phyloP scores from a whole-genome alignment of 2,113 vertebrate genomes.

The Equus przewalskii region DNA sequence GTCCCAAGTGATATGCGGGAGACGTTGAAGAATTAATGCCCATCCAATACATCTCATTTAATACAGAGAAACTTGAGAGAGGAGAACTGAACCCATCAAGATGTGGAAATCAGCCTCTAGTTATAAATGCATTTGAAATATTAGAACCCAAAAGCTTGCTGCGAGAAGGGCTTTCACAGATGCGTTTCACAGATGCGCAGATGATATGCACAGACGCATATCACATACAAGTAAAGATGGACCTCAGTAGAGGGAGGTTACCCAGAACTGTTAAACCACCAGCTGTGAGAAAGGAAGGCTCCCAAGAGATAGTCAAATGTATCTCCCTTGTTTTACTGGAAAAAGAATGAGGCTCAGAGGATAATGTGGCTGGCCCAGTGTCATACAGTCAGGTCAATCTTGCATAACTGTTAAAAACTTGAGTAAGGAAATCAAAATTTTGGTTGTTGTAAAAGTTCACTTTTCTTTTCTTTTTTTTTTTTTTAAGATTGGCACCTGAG shows the following conservation, averaged over 20 bases:
- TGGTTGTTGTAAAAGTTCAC: background rate
- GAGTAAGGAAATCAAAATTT: background rate
- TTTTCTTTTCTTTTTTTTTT: constrained; percentile 11
- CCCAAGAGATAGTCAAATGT: background rate
- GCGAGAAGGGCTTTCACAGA: background rate
- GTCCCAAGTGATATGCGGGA: background rate
- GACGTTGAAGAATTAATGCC: constrained; percentile 38
- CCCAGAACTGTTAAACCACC: background rate
- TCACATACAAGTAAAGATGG: background rate
- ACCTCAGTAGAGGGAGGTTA: background rate
- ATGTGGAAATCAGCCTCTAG: constrained; percentile 7
- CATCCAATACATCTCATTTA: constrained; percentile 9
- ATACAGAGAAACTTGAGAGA: background rate
- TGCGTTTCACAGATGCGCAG: background rate
- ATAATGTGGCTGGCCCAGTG: accelerated
- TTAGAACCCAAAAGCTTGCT: constrained; percentile 4
- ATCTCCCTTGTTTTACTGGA: background rate
- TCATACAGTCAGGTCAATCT: background rate
- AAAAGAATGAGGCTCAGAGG: background rate
- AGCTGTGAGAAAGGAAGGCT: background rate
- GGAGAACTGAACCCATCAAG: background rate
- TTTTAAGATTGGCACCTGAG: too few species aligned
- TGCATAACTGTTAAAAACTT: background rate
- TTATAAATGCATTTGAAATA: background rate
- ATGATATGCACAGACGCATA: background rate